Evolutionary conservation across 2,797 vertebrate species (phyloP), one percentile per base, ranked within the genome.

Genomic region (Graptemys geographica): DNA sequence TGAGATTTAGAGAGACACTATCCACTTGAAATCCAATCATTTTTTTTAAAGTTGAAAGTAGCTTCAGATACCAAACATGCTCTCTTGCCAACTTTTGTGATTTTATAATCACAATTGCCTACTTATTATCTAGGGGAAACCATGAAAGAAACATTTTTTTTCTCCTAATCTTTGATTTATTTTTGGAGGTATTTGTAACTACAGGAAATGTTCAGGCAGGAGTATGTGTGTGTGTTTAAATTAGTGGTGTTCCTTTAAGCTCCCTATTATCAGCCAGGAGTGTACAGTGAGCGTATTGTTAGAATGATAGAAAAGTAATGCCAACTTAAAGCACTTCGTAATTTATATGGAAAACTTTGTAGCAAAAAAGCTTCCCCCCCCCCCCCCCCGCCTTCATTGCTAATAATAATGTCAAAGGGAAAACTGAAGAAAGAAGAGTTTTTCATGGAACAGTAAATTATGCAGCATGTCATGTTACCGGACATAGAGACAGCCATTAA

Each of bases 351-450:
- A 93, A 94, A 89, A 78, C 18, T 93, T 11, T 79, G 37, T 81
- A 16, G 11, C 72, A 84, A 44, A 47, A 89, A n/a, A 80, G 16
- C 53, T 47, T 10, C 41, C 41, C 41, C 31, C 5, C 8, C 51
- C 41, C 41, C 41, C 31, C 5, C 8, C 51, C 9, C 28, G n/a
- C 47, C 74, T 81, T 93, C 33, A 3, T 90, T 91, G 59, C 79
- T 96, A 83, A 88, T 95, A 92, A 90, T 62, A 79, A n/a, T 51
- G 18, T 79, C 72, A 88, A 62, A 47, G 89, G 79, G 49, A 80
- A 81, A 31, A 47, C 69, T 74, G 79, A 93, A 94, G 88, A 96
- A 95, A 85, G 81, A 96, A 86, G 51, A 11, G 53, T 94, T 97
- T 97, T 87, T 97, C 41, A 76, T 81, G 72, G 81, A 90, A 62